These are phyloP conservation scores for Neolamprologus ventralis DNA, from an alignment of 2,113 vertebrate species.

Conservation along the genomic window DNA sequence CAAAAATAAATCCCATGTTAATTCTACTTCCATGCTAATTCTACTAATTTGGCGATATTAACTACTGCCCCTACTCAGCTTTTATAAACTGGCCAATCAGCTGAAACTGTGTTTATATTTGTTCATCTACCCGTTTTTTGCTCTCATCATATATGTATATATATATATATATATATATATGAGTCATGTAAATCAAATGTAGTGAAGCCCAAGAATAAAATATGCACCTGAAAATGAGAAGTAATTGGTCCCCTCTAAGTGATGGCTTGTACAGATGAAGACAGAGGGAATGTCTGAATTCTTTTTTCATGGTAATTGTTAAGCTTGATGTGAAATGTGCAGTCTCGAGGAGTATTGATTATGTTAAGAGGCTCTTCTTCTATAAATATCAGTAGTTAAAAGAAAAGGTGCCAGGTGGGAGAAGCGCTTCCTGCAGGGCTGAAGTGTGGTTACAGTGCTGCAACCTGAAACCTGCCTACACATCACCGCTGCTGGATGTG, in stretches of 20 bases:
- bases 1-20: neutral
- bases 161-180: fast-evolving
- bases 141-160: neutral
- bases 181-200: neutral
- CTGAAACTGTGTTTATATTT: neutral
- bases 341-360: neutral
- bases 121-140: neutral
- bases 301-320: neutral
- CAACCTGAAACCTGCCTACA: conserved; percentile 25
- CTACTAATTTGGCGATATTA: neutral
- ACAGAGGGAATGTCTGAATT: neutral
- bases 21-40: neutral
- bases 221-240: neutral
- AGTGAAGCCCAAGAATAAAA: neutral
- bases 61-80: neutral
- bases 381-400: neutral
- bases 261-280: neutral
- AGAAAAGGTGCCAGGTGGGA: neutral
- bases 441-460: neutral
- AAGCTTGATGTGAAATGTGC: neutral
- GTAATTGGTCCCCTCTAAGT: neutral
- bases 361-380: neutral
- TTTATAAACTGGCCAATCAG: neutral
- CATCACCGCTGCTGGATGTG: neutral
- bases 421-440: neutral